Evolutionary conservation across 2,888 invertebrate genomes (phyloP).

Genomic region (Callimorpha dominula): DNA sequence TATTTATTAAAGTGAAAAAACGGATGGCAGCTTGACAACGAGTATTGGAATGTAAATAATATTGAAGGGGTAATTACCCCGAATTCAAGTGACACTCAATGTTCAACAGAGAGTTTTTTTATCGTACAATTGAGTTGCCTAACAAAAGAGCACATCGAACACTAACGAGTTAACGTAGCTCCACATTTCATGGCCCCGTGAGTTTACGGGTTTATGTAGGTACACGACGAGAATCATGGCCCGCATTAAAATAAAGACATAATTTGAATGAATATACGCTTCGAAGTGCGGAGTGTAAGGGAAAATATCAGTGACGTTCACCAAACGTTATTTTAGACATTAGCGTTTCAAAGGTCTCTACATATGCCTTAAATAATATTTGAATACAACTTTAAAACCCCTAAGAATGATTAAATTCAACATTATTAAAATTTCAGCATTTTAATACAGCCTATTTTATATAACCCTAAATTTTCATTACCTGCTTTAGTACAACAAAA

Average conservation of each 20-base stretch:
- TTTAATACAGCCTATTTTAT: too few relatives aligned
- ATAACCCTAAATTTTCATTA: too few relatives aligned
- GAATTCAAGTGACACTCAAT: conserved; percentile 5
- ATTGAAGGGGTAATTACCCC: neutral
- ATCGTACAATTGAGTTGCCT: conserved; percentile 21
- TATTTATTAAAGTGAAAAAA: neutral
- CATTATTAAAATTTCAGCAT: too few relatives aligned
- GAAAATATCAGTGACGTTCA: neutral
- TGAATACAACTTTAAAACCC: too few relatives aligned
- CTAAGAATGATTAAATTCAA: too few relatives aligned
- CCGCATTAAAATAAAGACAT: conserved; percentile 5
- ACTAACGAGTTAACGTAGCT: conserved; percentile 43
- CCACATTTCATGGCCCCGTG: conserved; percentile 12
- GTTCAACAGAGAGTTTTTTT: conserved; percentile 24
- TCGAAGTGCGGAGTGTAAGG: neutral
- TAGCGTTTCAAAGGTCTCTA: too few relatives aligned
- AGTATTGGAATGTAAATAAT: neutral
- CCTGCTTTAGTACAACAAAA: too few relatives aligned
- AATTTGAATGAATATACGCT: neutral
- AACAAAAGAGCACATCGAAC: conserved; percentile 42
- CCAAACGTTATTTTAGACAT: too few relatives aligned
- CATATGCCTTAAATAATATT: too few relatives aligned
- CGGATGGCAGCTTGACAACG: neutral
- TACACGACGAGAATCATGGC: neutral
- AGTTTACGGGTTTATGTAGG: neutral